Percentiles rank a stretch among this genome's conserved stretches.
phyloP scores from a whole-genome alignment of 1,140 invertebrate species.

The Brachionus asplanchnoidis region DNA sequence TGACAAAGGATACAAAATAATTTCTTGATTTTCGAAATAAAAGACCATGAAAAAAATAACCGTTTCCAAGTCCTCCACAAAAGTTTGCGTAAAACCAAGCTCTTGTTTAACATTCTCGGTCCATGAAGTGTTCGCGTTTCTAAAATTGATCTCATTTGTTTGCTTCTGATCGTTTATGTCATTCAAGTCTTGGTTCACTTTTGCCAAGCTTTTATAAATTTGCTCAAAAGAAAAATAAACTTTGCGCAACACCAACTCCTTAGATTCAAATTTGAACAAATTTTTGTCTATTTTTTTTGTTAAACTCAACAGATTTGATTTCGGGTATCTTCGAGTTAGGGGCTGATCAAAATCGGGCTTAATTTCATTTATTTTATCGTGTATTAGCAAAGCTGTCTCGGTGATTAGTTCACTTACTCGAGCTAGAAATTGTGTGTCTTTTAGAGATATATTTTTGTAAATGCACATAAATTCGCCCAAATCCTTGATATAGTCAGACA shows the following conservation, averaged over 20 bases:
- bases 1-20: slow-evolving; percentile 12
- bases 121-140: not conserved
- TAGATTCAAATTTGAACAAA: not conserved
- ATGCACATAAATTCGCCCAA: slow-evolving; percentile 18
- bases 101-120: not conserved
- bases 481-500: slow-evolving; percentile 1
- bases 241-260: not conserved
- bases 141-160: not conserved
- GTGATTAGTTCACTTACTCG: not conserved
- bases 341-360: not conserved
- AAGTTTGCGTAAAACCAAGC: not conserved
- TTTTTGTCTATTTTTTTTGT: slow-evolving; percentile 23
- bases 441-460: not conserved
- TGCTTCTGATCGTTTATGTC: not conserved
- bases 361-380: not conserved
- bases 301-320: not conserved
- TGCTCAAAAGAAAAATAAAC: slow-evolving; percentile 4
- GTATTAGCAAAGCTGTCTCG: not conserved
- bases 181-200: not conserved
- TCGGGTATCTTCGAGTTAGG: not conserved
- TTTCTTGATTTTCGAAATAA: slow-evolving; percentile 25
- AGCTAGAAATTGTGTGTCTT: not conserved
- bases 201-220: not conserved
- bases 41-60: slow-evolving; percentile 13
- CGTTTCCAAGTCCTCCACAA: slow-evolving; percentile 15